phyloP scores from a whole-genome alignment of 2,888 invertebrate genomes.

The Neria commutata region DNA sequence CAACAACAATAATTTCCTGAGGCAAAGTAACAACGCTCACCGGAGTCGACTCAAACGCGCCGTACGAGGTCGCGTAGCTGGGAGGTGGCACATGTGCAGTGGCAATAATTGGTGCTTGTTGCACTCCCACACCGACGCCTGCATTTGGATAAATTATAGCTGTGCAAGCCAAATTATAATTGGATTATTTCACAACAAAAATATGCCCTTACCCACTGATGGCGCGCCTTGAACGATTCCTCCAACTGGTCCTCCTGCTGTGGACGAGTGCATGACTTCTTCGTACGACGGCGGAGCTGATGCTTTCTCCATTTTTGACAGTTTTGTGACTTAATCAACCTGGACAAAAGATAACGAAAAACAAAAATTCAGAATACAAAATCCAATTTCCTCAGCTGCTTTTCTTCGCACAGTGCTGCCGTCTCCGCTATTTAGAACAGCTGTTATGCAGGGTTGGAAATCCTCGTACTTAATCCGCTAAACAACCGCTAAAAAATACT shows the following conservation, averaged over 20 bases:
- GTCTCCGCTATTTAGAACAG: too few species aligned
- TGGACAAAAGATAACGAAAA: too few species aligned
- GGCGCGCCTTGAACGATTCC: background rate
- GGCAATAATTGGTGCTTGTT: conserved; percentile 39
- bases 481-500: too few species aligned
- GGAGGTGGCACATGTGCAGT: conserved; percentile 30
- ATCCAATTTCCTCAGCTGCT: too few species aligned
- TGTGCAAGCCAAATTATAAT: background rate
- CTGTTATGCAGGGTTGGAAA: too few species aligned
- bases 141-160: conserved; percentile 34
- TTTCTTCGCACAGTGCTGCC: too few species aligned
- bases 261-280: conserved; percentile 31
- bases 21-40: conserved; percentile 70
- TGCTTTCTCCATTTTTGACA: conserved; percentile 11
- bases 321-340: too few species aligned
- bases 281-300: conserved; percentile 34
- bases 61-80: conserved; percentile 63
- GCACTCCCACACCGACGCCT: conserved; percentile 39
- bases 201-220: background rate
- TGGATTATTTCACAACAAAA: background rate
- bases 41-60: conserved; percentile 65
- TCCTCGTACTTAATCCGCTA: too few species aligned
- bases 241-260: background rate
- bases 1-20: conserved; percentile 81
- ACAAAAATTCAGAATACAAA: too few species aligned